A percentile compares a stretch with the other conserved stretches of the same genome.
These are phyloP conservation scores for Bombus balteatus DNA, from an alignment of 1,140 invertebrate species.

Conservation along the genomic window DNA sequence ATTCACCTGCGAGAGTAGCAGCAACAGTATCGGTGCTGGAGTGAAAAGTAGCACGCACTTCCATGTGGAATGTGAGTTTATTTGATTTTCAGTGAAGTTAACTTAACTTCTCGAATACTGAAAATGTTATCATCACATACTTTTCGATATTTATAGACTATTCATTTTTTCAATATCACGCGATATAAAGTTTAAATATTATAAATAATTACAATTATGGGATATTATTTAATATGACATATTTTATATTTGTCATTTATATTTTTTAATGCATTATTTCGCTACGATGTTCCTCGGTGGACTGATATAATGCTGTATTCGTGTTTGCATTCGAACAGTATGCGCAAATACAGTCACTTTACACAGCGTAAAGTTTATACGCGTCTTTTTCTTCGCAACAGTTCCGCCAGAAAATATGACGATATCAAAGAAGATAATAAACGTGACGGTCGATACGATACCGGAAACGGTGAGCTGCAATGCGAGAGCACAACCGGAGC, in stretches of 20 bases:
- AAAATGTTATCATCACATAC: too few species aligned
- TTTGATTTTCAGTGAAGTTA: not conserved
- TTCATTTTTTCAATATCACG: too few species aligned
- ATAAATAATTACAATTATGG: too few species aligned
- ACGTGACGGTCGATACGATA: slow-evolving; percentile 90
- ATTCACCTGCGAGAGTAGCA: slow-evolving; percentile 92
- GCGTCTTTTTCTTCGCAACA: slow-evolving; percentile 78
- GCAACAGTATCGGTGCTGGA: slow-evolving; percentile 88
- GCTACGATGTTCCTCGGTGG: too few species aligned
- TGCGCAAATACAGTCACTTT: not conserved
- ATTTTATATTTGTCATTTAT: too few species aligned
- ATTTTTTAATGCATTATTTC: too few species aligned
- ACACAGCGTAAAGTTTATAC: too few species aligned
- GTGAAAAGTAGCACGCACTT: slow-evolving; percentile 92
- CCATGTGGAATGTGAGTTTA: slow-evolving; percentile 92
- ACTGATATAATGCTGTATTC: not conserved
- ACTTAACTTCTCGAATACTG: too few species aligned
- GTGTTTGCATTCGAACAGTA: not conserved
- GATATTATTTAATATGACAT: too few species aligned
- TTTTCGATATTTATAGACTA: too few species aligned
- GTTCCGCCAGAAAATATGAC: slow-evolving; percentile 94
- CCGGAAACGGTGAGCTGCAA: slow-evolving; percentile 90
- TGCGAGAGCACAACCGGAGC: slow-evolving; percentile 89
- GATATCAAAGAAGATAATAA: slow-evolving; percentile 87
- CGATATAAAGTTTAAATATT: too few species aligned